Evolutionary conservation across 2,113 vertebrate species (phyloP).

Genomic region (Myotis yumanensis): DNA sequence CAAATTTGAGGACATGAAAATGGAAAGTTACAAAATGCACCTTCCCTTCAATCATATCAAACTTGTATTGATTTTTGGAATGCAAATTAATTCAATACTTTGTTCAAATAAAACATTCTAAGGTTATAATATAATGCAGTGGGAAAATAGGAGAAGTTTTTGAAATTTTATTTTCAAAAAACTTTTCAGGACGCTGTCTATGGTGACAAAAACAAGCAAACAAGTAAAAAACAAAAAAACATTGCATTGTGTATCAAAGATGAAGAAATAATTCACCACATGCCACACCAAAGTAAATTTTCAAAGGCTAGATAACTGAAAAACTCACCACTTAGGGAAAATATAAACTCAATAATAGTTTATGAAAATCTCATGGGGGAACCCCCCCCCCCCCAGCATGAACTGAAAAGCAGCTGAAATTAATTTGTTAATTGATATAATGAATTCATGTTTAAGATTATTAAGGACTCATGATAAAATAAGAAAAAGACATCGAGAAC

Average conservation of each 20-base stretch:
- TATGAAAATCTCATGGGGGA: not conserved
- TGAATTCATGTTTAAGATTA: constrained; percentile 36
- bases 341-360: constrained; percentile 26
- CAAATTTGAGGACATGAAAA: constrained; percentile 21
- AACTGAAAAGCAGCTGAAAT: constrained; percentile 7
- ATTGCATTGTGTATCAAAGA: not conserved
- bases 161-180: not conserved
- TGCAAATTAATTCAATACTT: constrained; percentile 43
- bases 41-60: not conserved
- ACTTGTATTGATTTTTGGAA: not conserved
- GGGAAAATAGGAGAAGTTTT: not conserved
- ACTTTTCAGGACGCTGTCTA: not conserved
- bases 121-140: not conserved
- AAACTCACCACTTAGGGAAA: constrained; percentile 20
- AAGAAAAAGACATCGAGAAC: not conserved
- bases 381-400: not conserved
- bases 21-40: not conserved
- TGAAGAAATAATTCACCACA: constrained; percentile 18
- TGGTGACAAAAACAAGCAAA: constrained; percentile 13
- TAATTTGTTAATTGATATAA: constrained; percentile 25
- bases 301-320: not conserved
- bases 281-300: constrained; percentile 3
- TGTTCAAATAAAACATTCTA: not conserved
- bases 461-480: constrained; percentile 3
- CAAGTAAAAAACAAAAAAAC: not conserved